A percentile compares a stretch with the other conserved stretches of the same genome.
Conservation (phyloP, 2,113 vertebrate genomes). For the Larimichthys polyactis region DNA sequence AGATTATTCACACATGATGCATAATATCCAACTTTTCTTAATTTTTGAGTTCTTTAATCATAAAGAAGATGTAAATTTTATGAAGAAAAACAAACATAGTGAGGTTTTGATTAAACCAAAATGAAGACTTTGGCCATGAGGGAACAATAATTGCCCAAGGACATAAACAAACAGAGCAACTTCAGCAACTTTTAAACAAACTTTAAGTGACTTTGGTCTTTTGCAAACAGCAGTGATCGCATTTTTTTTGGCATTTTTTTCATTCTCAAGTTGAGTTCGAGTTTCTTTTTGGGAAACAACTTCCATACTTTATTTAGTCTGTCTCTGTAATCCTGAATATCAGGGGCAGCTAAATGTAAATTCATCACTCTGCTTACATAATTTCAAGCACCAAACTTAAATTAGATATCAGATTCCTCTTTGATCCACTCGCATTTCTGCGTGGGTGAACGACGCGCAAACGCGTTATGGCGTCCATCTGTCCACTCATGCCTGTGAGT, state of each 20-base stretch:
- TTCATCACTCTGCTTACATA: neutral
- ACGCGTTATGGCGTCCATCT: conserved; percentile 39
- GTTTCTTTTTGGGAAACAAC: neutral
- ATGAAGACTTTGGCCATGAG: neutral
- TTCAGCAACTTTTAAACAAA: conserved; percentile 4
- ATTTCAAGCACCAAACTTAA: conserved; percentile 13
- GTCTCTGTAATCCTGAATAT: neutral
- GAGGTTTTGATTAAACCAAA: conserved; percentile 26
- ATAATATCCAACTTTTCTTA: neutral
- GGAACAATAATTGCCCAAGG: neutral
- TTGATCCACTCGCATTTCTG: conserved; percentile 19
- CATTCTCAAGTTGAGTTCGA: conserved; percentile 5
- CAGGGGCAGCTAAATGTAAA: neutral
- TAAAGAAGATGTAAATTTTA: neutral
- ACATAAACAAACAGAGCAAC: neutral
- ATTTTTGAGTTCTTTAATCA: neutral
- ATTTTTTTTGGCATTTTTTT: neutral
- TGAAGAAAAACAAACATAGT: neutral
- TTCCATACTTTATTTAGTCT: neutral
- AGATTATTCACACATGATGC: neutral
- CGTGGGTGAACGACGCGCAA: neutral
- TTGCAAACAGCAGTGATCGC: conserved; percentile 8
- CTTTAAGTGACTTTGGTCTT: neutral
- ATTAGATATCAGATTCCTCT: conserved; percentile 21
- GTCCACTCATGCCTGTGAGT: conserved; percentile 31